Evolutionary conservation across 2,113 vertebrate genomes (phyloP), one percentile per base, ranked within the genome.

Genomic region (Nyctibius bracteatus): DNA sequence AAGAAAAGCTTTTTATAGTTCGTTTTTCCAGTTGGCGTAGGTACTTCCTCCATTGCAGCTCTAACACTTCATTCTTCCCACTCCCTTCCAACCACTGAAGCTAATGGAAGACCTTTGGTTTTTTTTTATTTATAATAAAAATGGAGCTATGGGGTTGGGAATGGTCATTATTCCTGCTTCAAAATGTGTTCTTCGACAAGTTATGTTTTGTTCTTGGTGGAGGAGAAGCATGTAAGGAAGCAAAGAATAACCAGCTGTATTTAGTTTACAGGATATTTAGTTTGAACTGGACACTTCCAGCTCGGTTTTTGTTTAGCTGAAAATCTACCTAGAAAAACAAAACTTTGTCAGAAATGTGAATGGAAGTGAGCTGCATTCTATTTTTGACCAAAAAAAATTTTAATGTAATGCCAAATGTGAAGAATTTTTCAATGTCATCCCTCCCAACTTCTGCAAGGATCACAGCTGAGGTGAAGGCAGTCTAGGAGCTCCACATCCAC

Each of bases 1-100:
- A 89, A 97, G 94, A 93, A 80, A 92, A 89, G 86, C 75, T 97
- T 97, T 97, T 97, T 95, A 97, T 96, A 95, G 96, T 95, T 81
- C 58, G 0, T 89, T 96, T 96, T 96, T 97, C 95, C 95, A 96
- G 85, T 79, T 91, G 92, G 68, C 7, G 14, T 92, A 13, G 52
- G 85, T 80, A 91, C 87, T 98, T 97, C 96, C 96, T 95, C 67
- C 87, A 8, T 13, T 81, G 66, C 41, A 79, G 74, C 1, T 27
- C n/a, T 72, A 82, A 86, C 92, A 79, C 83, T 72, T 93, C 44
- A 25, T 87, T 92, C 57, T 87, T 88, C 94, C 88, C 54, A 4
- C 51, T 81, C 95, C 67, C 30, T 94, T 81, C 65, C 84, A 83
- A 16, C 22, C 28, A 70, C 57, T 63, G 67, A 51, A 90, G n/a